Evolutionary conservation across 2,113 vertebrate species (phyloP).

Genomic region (Phylloscopus trochilus): DNA sequence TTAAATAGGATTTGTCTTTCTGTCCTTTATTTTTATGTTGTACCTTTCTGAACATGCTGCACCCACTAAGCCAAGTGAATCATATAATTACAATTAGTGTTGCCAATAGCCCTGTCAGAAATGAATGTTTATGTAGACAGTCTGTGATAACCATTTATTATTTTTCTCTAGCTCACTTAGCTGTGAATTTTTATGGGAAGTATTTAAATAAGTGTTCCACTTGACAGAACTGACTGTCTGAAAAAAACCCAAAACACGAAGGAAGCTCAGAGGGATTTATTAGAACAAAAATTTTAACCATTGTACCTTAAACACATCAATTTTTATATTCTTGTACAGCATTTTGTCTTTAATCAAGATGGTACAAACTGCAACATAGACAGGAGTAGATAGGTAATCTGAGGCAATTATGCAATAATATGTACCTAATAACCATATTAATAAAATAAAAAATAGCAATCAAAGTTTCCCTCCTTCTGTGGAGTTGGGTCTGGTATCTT

Average conservation of each 20-base stretch:
- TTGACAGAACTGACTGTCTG: background rate
- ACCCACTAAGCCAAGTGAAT: background rate
- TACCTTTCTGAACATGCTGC: background rate
- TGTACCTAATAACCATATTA: background rate
- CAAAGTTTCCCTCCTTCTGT: background rate
- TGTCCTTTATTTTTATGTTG: background rate
- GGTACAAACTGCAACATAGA: background rate
- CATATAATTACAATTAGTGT: background rate
- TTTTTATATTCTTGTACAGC: background rate
- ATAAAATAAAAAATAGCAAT: background rate
- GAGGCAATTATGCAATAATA: background rate
- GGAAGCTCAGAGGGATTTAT: background rate
- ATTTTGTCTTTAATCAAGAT: background rate
- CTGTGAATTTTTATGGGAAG: conserved; percentile 33
- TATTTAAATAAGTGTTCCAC: conserved; percentile 36
- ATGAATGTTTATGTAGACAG: background rate
- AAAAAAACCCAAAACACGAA: background rate
- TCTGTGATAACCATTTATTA: conserved; percentile 24
- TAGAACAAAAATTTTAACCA: background rate
- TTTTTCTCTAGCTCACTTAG: conserved; percentile 22
- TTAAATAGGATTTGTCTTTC: background rate
- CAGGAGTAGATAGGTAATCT: background rate
- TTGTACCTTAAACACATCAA: background rate
- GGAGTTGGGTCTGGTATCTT: background rate
- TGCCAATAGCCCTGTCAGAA: conserved; percentile 1